These are phyloP conservation scores for Nesidiocoris tenuis DNA, from an alignment of 2,888 invertebrate genomes.

Conservation along the genomic window DNA sequence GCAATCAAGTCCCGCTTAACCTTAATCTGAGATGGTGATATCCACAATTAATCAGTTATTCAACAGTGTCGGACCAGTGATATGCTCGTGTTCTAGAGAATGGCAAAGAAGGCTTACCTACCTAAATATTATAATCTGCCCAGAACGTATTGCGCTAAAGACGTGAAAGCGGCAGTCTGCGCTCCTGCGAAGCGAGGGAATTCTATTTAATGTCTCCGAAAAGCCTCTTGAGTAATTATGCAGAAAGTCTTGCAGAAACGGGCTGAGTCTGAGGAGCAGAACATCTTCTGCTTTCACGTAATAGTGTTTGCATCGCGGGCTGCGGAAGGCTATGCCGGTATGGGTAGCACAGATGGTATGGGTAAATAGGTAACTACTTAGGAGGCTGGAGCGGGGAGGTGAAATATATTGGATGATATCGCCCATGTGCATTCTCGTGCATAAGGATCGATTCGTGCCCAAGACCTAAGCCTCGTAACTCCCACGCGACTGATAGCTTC, in stretches of 20 bases:
- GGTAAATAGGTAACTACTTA: no score
- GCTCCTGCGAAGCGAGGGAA: constrained; percentile 3
- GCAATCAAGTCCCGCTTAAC: no score
- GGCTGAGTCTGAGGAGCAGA: no score
- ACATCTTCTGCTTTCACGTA: neutral
- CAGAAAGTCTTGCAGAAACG: constrained; percentile 22
- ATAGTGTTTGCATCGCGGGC: neutral
- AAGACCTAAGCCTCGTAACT: no score
- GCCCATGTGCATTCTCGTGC: constrained; percentile 27
- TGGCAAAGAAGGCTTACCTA: neutral
- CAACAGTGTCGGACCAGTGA: no score
- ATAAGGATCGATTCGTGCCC: constrained; percentile 23
- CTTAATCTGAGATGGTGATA: no score
- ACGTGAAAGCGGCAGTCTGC: neutral
- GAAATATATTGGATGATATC: constrained; percentile 33
- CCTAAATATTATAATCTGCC: neutral
- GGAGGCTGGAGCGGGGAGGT: neutral
- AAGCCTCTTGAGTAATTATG: constrained; percentile 38
- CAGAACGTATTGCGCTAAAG: constrained; percentile 12
- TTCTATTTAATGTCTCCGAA: constrained; percentile 27
- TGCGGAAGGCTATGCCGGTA: no score
- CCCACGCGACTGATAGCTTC: no score
- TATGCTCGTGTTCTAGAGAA: no score
- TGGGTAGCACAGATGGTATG: no score
- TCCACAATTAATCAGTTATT: no score